Conservation (phyloP, 2,888 invertebrate genomes). For the Tolmerus cingulatus region DNA sequence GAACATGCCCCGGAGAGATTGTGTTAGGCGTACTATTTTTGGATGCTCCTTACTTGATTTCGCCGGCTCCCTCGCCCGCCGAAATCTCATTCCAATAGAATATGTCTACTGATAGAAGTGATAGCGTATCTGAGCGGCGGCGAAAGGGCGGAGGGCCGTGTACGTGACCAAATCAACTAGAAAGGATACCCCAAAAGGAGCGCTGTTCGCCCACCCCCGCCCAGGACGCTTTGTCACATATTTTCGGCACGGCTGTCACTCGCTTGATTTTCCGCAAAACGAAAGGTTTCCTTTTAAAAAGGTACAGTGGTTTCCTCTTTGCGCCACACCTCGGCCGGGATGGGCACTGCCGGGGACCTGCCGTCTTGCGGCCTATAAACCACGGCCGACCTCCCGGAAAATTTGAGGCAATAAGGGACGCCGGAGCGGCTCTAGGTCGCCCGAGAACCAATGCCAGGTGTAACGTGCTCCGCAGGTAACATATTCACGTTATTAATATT, state of each 20-base stretch:
- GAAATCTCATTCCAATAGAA: slow-evolving; percentile 40
- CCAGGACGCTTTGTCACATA: slow-evolving; percentile 35
- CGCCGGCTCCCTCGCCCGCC: not conserved
- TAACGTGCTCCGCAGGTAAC: not conserved
- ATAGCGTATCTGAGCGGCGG: slow-evolving; percentile 22
- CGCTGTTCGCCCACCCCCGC: not conserved
- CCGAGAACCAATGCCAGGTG: not conserved
- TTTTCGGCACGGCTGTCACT: slow-evolving; percentile 31
- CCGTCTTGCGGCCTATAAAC: not conserved
- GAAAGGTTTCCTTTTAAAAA: slow-evolving; percentile 26
- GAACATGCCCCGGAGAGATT: slow-evolving; percentile 39
- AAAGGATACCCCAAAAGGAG: slow-evolving; percentile 45
- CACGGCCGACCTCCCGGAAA: not conserved
- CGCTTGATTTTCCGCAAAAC: slow-evolving; percentile 22
- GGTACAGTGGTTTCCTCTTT: slow-evolving; percentile 40
- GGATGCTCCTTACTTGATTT: slow-evolving; percentile 26
- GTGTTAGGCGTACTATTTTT: slow-evolving; percentile 33
- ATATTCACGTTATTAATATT: slow-evolving; percentile 45
- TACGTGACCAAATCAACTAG: slow-evolving; percentile 49
- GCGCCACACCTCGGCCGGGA: not conserved
- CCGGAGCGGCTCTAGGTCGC: not conserved
- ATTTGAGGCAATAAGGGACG: not conserved
- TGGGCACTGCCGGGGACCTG: not conserved
- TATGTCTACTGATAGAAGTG: slow-evolving; percentile 25
- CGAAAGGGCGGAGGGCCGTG: slow-evolving; percentile 22